Percentiles rank a stretch among this genome's conserved stretches.
Conservation (phyloP, 1,140 invertebrate species). For the Drosophila elegans region DNA sequence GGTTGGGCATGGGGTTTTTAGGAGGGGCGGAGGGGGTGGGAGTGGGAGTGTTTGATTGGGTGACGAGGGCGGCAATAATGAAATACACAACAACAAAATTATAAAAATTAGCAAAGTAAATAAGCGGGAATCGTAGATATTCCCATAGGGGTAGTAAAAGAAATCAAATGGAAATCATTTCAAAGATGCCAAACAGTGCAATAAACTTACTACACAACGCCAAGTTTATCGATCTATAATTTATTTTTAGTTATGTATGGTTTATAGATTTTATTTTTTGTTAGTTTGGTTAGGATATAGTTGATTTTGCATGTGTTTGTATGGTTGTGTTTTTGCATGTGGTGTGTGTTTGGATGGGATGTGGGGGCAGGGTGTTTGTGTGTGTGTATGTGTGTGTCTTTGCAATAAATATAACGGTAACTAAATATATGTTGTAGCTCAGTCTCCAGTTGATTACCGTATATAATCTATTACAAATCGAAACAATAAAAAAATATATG, state of each 20-base stretch:
- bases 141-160: constrained; percentile 23
- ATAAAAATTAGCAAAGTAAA: constrained; percentile 58
- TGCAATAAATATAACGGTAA: constrained; percentile 82
- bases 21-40: background rate
- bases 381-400: constrained; percentile 33
- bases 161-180: constrained; percentile 46
- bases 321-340: constrained; percentile 7
- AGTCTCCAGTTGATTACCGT: constrained; percentile 83
- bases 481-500: constrained; percentile 57
- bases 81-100: constrained; percentile 60
- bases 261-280: constrained; percentile 7
- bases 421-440: constrained; percentile 84
- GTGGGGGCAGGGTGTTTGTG: background rate
- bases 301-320: constrained; percentile 8
- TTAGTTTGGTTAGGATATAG: constrained; percentile 23
- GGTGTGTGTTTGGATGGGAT: constrained; percentile 3
- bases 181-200: constrained; percentile 33
- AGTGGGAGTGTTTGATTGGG: background rate
- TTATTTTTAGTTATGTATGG: constrained; percentile 16
- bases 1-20: background rate
- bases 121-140: constrained; percentile 24
- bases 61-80: constrained; percentile 40
- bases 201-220: constrained; percentile 16
- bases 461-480: constrained; percentile 69
- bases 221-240: constrained; percentile 16